Evolutionary conservation across 2,797 vertebrate genomes (phyloP), one percentile per base, ranked within the genome.

Genomic region (Melanotaenia parkinsoni): DNA sequence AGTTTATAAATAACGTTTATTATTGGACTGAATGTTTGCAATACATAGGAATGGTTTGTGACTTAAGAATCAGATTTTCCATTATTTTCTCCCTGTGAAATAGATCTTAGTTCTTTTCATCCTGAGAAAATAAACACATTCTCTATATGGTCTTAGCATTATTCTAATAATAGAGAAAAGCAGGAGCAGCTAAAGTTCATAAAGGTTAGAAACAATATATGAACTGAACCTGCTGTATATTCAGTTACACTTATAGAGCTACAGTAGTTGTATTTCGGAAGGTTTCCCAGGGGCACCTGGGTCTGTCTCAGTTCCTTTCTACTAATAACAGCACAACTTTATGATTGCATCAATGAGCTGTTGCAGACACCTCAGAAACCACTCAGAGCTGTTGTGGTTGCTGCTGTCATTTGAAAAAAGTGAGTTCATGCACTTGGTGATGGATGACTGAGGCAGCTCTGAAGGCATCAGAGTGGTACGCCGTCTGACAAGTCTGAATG

Each of bases 401-500:
- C 60, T 33, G 6, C 65, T 51, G 53, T 83, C 45, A 30, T 20
- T 60, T 47, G 70, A 33, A 33, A 37, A 56, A 69, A 54, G 28
- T 67, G 33, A 61, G 32, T 79, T 70, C 69, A 58, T 33, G 30
- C 51, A 47, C 51, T 45, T 61, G 71, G 13, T 61, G 64, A 45
- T 43, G 1, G 10, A 67, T 13, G 43, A 74, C 40, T 26, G 73
- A 71, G 50, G 50, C 66, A 60, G 26, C 58, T 22, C n/a, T n/a
- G 67, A 16, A 3, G 12, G 59, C 24, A 14, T 94, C 82, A 95
- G 69, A 95, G 87, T 0, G 93, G 89, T 1, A 95, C 93, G 0
- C 94, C 94, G 0, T 96, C 95, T 3, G 95, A 95, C n/a, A 95
- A 88, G 82, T 96, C 95, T 13, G 95, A 95, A 54, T 94, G 93